Evolutionary conservation across 2,113 vertebrate species (phyloP).

Genomic region (Carassius gibelio): DNA sequence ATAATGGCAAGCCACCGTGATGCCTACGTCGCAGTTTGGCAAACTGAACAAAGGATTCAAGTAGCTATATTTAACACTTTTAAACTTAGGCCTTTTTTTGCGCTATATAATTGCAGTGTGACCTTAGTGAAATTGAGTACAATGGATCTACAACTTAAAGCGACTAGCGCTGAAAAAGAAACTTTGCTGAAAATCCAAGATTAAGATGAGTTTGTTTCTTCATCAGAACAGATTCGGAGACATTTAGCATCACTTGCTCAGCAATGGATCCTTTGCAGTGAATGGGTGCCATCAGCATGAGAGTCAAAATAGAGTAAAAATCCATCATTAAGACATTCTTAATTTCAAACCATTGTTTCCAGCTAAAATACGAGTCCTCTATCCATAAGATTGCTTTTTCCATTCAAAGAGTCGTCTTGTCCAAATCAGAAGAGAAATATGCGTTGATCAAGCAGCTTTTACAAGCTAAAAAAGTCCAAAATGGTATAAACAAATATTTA

Average conservation of each 20-base stretch:
- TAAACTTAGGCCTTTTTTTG: neutral
- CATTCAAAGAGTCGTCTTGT: neutral
- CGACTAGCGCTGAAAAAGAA: neutral
- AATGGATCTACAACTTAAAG: neutral
- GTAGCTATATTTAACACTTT: neutral
- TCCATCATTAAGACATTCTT: neutral
- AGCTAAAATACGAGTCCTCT: neutral
- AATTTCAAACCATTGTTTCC: neutral
- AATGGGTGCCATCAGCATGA: neutral
- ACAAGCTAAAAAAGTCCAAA: neutral
- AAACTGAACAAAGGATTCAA: neutral
- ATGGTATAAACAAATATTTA: neutral
- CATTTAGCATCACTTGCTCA: neutral
- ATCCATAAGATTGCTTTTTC: neutral
- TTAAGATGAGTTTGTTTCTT: neutral
- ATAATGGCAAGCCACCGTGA: slow-evolving; percentile 39
- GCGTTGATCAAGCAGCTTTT: neutral
- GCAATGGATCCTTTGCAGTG: neutral
- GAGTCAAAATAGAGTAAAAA: neutral
- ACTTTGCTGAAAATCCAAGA: no score
- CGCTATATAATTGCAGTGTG: neutral
- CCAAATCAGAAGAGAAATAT: neutral
- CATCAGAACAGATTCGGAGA: neutral
- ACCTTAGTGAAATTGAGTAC: slow-evolving; percentile 7
- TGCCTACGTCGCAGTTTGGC: slow-evolving; percentile 20